Conservation (phyloP, 2,113 vertebrate genomes). For the Promerops cafer region DNA sequence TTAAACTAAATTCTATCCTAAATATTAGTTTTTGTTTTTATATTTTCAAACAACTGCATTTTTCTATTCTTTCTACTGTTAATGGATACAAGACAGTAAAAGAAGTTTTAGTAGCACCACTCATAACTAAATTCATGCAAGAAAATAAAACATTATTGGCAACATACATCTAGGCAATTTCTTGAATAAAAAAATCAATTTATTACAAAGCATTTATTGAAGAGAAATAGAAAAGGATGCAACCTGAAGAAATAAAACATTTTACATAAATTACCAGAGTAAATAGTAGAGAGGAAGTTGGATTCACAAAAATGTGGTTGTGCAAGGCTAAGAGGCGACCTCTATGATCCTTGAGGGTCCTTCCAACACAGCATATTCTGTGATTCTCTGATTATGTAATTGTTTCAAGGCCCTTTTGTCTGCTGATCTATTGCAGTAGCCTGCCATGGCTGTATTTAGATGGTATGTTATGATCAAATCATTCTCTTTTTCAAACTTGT, state of each 20-base stretch:
- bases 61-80: not conserved
- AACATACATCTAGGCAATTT: not conserved
- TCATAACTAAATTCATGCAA: rapidly evolving
- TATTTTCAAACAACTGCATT: not conserved
- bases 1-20: not conserved
- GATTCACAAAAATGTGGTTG: not conserved
- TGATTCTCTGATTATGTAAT: not conserved
- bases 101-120: not conserved
- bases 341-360: not conserved
- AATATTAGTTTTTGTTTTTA: not conserved
- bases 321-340: not conserved
- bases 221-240: not conserved
- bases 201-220: not conserved
- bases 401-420: not conserved
- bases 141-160: not conserved
- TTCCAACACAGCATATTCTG: not conserved
- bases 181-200: not conserved
- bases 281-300: not conserved
- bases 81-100: not conserved
- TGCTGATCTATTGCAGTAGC: not conserved
- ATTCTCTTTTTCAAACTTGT: not conserved
- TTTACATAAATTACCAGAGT: not conserved
- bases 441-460: not conserved
- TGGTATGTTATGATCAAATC: not conserved
- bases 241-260: not conserved